Conservation (phyloP, 2,113 vertebrate genomes). For the Chaetodon auriga region DNA sequence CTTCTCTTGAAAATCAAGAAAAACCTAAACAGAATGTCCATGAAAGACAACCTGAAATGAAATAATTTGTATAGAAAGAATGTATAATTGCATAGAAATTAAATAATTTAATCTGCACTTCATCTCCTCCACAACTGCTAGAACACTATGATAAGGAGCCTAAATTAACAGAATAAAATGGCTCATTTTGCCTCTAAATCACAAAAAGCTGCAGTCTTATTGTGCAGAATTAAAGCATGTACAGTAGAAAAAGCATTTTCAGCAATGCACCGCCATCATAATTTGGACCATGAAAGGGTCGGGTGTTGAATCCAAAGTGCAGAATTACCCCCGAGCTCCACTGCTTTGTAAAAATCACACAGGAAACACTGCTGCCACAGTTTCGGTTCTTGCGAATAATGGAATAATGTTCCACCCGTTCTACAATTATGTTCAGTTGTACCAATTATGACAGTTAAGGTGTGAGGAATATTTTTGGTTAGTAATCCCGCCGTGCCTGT, state of each 20-base stretch:
- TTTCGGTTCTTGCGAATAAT: conserved; percentile 33
- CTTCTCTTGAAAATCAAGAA: conserved; percentile 11
- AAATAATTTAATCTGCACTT: conserved; percentile 22
- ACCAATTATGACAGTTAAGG: conserved; percentile 44
- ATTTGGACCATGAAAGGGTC: conserved; percentile 30
- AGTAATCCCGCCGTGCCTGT: conserved; percentile 48
- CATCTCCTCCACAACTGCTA: conserved; percentile 4
- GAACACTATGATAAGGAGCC: conserved; percentile 7
- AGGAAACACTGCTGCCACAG: conserved; percentile 17
- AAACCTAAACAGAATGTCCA: conserved; percentile 5
- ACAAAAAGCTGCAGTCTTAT: conserved; percentile 16
- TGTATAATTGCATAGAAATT: conserved; percentile 10
- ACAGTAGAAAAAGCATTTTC: conserved; percentile 12
- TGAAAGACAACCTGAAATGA: neutral
- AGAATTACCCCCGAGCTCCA: conserved; percentile 46
- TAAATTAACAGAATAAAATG: conserved; percentile 7
- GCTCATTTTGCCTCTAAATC: conserved; percentile 4
- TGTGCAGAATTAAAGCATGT: conserved; percentile 19
- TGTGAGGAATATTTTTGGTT: conserved; percentile 49
- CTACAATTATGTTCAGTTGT: conserved; percentile 39
- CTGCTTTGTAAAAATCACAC: conserved; percentile 42
- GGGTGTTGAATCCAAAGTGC: conserved; percentile 43
- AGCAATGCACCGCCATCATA: conserved; percentile 6
- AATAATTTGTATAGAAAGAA: neutral
- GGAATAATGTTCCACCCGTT: conserved; percentile 30